These are phyloP conservation scores for Autographa pulchrina DNA, from an alignment of 2,888 invertebrate species.

Conservation along the genomic window DNA sequence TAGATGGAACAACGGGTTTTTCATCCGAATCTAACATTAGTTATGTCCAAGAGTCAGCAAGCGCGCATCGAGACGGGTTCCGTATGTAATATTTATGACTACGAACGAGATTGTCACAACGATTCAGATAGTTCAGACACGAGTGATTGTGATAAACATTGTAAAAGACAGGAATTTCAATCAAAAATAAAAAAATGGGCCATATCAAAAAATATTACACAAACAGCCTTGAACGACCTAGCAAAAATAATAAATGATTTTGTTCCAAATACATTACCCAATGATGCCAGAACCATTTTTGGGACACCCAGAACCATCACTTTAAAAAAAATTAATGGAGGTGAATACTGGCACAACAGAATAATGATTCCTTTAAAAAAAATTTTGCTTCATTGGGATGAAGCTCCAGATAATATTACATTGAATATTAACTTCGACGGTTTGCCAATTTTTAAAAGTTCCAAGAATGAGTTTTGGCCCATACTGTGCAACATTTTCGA, in stretches of 20 bases:
- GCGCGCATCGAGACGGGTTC: no score
- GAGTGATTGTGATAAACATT: no score
- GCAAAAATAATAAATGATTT: conserved; percentile 28
- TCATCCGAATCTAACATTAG: no score
- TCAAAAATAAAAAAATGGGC: no score
- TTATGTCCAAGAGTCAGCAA: no score
- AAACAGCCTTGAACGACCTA: conserved; percentile 9
- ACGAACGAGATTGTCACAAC: no score
- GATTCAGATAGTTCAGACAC: no score
- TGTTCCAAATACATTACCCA: conserved; percentile 24
- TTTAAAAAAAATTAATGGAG: neutral
- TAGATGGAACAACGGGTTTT: no score
- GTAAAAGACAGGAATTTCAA: no score
- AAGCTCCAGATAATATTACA: conserved; percentile 10
- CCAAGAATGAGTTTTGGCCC: conserved; percentile 51
- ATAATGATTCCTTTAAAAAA: neutral
- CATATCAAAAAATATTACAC: no score
- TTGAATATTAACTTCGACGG: conserved; percentile 52
- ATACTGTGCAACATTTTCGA: conserved; percentile 41
- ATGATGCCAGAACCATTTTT: conserved; percentile 24
- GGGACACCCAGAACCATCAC: conserved; percentile 16
- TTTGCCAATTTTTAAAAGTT: conserved; percentile 48
- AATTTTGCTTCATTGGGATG: conserved; percentile 13
- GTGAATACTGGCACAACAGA: no score
- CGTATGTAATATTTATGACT: no score